A percentile compares a stretch with the other conserved stretches of the same genome.
These are phyloP conservation scores for Paramuricea clavata DNA, from an alignment of 92 coral and sea anemone genomes.

Conservation along the genomic window DNA sequence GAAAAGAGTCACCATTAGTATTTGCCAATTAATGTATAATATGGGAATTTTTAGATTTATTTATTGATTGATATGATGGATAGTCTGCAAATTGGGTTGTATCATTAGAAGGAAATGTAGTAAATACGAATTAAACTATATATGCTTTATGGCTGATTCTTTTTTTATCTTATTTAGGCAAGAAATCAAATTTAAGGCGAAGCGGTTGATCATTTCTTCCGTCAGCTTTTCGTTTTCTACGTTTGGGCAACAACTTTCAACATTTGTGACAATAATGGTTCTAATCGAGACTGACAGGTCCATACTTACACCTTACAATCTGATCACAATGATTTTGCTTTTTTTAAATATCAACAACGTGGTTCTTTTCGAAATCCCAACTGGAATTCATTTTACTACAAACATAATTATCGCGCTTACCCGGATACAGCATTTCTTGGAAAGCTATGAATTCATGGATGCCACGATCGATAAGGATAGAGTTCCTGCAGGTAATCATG, in stretches of 20 bases:
- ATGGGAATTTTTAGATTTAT: no score
- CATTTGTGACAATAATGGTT: no score
- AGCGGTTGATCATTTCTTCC: conserved; percentile 21
- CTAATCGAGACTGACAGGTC: not conserved
- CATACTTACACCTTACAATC: not conserved
- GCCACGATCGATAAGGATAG: no score
- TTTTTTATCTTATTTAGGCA: conserved; percentile 1
- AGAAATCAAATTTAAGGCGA: conserved; percentile 23
- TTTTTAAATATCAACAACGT: not conserved
- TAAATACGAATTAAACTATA: no score
- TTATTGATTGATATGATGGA: no score
- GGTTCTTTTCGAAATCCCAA: not conserved
- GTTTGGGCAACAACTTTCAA: no score
- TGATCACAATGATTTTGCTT: not conserved
- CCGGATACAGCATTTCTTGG: conserved; percentile 23
- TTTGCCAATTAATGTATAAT: no score
- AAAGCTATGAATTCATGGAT: not conserved
- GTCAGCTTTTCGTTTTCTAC: not conserved
- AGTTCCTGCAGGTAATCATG: no score
- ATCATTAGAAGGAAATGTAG: no score
- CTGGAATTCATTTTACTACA: not conserved
- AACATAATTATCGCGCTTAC: not conserved
- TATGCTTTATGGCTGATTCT: no score
- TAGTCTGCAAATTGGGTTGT: no score
- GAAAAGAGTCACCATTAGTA: no score